Evolutionary conservation across 2,797 vertebrate species (phyloP), one percentile per base, ranked within the genome.

Genomic region (Gorsachius magnificus): DNA sequence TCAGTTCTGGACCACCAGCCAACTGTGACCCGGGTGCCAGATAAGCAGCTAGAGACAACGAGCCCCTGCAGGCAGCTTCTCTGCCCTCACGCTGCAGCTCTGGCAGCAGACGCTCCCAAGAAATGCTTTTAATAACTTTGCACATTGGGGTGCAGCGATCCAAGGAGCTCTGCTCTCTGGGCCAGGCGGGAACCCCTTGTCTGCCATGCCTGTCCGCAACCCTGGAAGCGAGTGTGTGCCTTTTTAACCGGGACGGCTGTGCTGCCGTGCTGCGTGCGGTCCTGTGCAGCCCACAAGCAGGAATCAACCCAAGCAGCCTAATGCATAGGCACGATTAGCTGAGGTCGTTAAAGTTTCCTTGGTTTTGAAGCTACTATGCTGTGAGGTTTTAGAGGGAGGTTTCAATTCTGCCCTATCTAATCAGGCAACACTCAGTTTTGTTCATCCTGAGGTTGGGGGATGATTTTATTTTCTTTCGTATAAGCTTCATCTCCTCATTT

Each of bases 1-100:
- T 92, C 90, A 45, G 93, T 78, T 96, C 68, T 93, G 96, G 92
- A 87, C 91, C 92, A 92, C 64, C 76, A 93, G 94, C 89, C 96
- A 96, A 9, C 87, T 92, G 93, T 95, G 94, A 96, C 89, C 57
- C 0, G 5, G 38, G 92, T 33, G 95, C 81, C 92, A 96, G 95
- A 89, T 35, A 94, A 93, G 90, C 90, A 76, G 88, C 88, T n/a
- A 74, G 63, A 93, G 51, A 72, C 83, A 93, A 29, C 33, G 50
- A 65, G 63, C 76, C 75, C 21, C n/a, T 60, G 87, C 90, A 71
- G 74, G 79, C 84, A 83, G 68, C 88, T 75, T 68, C 75, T 86
- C 87, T 63, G 84, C 85, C 78, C 43, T 76, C 36, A 3, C 6
- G 6, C 77, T 21, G 61, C 83, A 71, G 89, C 69, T 65, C 71